phyloP scores from a whole-genome alignment of 2,797 vertebrate species.

The Gallinago solitaria region DNA sequence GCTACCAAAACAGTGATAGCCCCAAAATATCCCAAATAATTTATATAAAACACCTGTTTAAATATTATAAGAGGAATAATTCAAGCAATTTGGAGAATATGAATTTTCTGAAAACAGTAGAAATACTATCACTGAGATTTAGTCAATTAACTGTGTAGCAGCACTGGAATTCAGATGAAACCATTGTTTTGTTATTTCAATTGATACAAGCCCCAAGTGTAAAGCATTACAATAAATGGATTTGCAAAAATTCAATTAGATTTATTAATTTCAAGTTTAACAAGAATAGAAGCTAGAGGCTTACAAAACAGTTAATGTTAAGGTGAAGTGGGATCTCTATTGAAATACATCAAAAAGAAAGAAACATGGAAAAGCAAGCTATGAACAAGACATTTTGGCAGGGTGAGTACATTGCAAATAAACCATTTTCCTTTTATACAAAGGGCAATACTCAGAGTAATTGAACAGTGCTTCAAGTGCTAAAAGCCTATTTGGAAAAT shows the following conservation, averaged over 20 bases:
- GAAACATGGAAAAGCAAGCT: neutral
- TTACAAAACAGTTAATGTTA: neutral
- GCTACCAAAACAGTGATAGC: neutral
- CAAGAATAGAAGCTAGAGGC: neutral
- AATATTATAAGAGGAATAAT: neutral
- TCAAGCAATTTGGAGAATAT: neutral
- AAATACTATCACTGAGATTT: neutral
- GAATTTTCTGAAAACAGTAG: neutral
- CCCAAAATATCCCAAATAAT: neutral
- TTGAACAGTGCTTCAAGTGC: neutral
- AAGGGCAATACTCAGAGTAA: neutral
- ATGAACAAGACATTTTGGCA: neutral
- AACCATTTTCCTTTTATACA: neutral
- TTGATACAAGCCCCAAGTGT: neutral
- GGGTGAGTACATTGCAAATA: neutral
- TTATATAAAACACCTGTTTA: neutral
- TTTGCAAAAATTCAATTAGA: conserved; percentile 9
- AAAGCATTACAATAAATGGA: neutral
- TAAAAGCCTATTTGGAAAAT: conserved; percentile 12
- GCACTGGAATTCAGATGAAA: neutral
- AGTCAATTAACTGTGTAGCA: neutral
- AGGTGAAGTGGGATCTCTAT: neutral
- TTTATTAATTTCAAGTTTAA: conserved; percentile 35
- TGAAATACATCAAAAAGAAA: neutral
- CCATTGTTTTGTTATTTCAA: neutral